These are phyloP conservation scores for Bos javanicus DNA, from an alignment of 2,113 vertebrate genomes.

Conservation along the genomic window DNA sequence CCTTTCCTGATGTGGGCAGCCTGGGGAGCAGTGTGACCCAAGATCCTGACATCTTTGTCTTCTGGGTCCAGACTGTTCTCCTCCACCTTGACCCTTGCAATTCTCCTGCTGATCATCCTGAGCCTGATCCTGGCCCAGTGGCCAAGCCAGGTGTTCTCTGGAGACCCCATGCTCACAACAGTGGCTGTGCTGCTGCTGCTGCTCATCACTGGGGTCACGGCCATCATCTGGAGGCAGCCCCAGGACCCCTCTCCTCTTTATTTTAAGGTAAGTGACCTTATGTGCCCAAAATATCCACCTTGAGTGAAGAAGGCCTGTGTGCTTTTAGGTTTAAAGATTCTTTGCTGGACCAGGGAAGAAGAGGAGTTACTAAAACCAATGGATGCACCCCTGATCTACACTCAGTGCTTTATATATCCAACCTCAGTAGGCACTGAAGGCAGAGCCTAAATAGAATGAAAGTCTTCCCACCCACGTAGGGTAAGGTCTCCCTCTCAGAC, in stretches of 20 bases:
- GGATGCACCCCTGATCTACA: not conserved
- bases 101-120: not conserved
- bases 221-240: not conserved
- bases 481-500: too few relatives aligned
- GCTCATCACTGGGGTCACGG: not conserved
- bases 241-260: conserved; percentile 82
- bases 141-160: not conserved
- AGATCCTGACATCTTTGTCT: not conserved
- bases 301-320: not conserved
- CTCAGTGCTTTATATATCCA: too few relatives aligned
- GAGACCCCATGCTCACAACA: not conserved
- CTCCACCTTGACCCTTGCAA: not conserved
- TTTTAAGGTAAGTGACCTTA: conserved; percentile 86
- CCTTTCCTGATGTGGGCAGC: not conserved
- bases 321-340: not conserved
- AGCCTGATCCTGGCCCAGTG: not conserved
- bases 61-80: not conserved
- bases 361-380: too few relatives aligned
- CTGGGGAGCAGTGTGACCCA: not conserved
- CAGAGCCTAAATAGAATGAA: too few relatives aligned
- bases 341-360: not conserved
- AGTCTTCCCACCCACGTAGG: too few relatives aligned
- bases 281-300: not conserved
- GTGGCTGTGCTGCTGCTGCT: not conserved
- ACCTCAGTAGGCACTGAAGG: not conserved